phyloP scores from a whole-genome alignment of 1,140 invertebrate genomes.

The Globodera rostochiensis region DNA sequence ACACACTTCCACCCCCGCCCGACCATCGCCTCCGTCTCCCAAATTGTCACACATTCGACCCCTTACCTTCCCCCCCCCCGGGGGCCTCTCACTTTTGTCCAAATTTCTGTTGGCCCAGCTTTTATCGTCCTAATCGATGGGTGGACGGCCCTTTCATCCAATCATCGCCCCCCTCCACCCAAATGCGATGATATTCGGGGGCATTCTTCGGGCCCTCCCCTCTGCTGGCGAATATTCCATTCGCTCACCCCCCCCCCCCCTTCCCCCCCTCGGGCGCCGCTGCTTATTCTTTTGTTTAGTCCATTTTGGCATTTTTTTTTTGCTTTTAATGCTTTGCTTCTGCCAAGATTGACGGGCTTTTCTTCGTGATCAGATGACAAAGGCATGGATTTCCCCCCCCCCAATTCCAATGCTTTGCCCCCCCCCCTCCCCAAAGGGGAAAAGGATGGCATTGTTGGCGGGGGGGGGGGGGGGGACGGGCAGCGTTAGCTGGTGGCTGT shows the following conservation, averaged over 20 bases:
- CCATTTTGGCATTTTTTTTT: too few species aligned
- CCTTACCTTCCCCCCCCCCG: not conserved
- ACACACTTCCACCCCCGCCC: not conserved
- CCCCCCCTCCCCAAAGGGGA: not conserved
- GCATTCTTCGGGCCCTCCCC: not conserved
- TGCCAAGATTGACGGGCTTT: not conserved
- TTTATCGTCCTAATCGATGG: slow-evolving; percentile 9
- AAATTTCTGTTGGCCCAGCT: slow-evolving; percentile 17
- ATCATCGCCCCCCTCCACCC: not conserved
- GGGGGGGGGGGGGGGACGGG: too few species aligned
- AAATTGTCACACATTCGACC: not conserved
- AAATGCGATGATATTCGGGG: slow-evolving; percentile 17
- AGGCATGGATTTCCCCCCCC: not conserved
- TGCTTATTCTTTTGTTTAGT: not conserved
- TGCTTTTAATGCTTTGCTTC: not conserved
- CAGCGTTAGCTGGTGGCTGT: too few species aligned
- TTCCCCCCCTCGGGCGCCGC: not conserved
- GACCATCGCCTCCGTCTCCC: not conserved
- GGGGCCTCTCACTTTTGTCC: slow-evolving; percentile 3
- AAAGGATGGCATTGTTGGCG: too few species aligned
- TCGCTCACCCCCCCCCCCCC: not conserved
- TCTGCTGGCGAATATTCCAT: not conserved
- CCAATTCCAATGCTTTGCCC: not conserved
- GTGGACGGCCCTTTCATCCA: slow-evolving; percentile 1
- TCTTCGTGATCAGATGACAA: not conserved